These are phyloP conservation scores for Bursaphelenchus mucronatus DNA, from an alignment of 1,140 invertebrate species.

Conservation along the genomic window DNA sequence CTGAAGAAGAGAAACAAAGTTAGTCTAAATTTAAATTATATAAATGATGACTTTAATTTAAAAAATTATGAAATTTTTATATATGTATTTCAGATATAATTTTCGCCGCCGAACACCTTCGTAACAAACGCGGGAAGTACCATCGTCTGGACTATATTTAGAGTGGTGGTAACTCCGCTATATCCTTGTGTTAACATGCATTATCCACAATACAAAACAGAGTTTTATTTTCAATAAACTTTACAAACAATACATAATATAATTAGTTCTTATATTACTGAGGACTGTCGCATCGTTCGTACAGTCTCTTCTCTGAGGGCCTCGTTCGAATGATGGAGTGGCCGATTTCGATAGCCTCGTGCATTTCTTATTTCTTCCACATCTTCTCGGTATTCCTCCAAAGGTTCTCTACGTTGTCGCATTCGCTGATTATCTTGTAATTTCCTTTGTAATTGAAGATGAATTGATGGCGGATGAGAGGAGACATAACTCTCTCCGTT, in stretches of 20 bases:
- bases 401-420: background rate
- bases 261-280: constrained; percentile 21
- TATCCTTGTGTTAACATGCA: background rate
- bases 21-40: constrained; percentile 22
- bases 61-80: constrained; percentile 13
- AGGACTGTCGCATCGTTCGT: constrained; percentile 29
- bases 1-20: constrained; percentile 32
- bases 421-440: background rate
- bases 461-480: background rate
- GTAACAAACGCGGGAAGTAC: constrained; percentile 27
- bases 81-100: constrained; percentile 31
- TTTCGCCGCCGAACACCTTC: constrained; percentile 28
- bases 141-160: constrained; percentile 16
- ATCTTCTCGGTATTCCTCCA: constrained; percentile 9
- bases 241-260: background rate
- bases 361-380: no score
- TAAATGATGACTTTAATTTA: no score
- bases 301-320: constrained; percentile 27
- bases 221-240: constrained; percentile 2
- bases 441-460: constrained; percentile 3
- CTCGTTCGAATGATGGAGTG: constrained; percentile 11
- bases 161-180: background rate
- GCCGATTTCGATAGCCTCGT: no score
- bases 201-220: background rate
- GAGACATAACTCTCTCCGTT: background rate